Base-by-base conservation (phyloP, 1,140 invertebrate genomes). In the Linepithema humile region DNA sequence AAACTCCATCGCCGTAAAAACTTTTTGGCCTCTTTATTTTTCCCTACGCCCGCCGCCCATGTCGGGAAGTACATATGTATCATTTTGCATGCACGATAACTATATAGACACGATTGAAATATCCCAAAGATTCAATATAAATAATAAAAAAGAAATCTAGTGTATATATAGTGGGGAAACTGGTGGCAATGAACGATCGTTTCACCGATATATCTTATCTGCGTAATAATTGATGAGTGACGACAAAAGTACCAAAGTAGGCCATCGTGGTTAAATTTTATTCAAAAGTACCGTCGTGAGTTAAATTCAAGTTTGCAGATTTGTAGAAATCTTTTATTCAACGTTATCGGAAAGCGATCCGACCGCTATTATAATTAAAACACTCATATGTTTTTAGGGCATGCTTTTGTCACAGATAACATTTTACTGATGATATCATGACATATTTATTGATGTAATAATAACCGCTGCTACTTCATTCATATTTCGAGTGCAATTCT, bases 1-100 rank as follows among this genome's bases (percentile, higher is more conserved):
- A 75, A 85, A 85, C 67, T 65, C 40, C 23, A 65, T 45, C 40
- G 59, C 6, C 70, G 35, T 69, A 78, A 69, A 78, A 78, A 78
- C 75, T 78, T 78, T 78, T 17, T 12, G 20, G 9, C 1, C 32
- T 55, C 48, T 38, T 78, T 77, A 77, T 77, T 5, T 55, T 40
- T 53, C 45, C 10, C 75, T 32, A 32, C 4, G n/a, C 15, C 17
- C 29, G 45, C 23, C 38, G 29, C 38, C 15, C n/a, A 38, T 38
- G 20, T 5, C 6, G 55, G 45, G 17, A 29, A 32, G 50, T 45
- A 40, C 17, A 10, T 32, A 17, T 38, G 55, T 48, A 12, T 38
- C 48, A n/a, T n/a, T n/a, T n/a, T n/a, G n/a, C n/a, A n/a, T n/a
- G n/a, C 12, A 26, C 12, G 9, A 40, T 5, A 20, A 77, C 40